Percentiles rank a stretch among this genome's conserved stretches.
phyloP scores from a whole-genome alignment of 2,797 vertebrate species.

The Enteromius fasciolatus region DNA sequence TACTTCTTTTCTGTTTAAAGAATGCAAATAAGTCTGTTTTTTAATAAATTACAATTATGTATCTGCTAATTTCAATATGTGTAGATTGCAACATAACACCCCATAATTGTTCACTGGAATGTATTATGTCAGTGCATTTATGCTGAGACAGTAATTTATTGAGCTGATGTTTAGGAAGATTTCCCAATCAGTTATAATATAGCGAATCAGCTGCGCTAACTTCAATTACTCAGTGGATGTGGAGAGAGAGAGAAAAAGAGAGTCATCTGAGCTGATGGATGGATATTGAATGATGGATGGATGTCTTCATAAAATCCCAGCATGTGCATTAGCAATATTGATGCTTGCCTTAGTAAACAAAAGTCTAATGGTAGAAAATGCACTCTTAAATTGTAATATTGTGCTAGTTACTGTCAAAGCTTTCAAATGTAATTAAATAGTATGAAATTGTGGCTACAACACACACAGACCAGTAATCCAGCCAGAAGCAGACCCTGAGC shows the following conservation, averaged over 20 bases:
- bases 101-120: not conserved
- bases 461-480: not conserved
- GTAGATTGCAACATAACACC: not conserved
- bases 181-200: slow-evolving; percentile 15
- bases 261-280: not conserved
- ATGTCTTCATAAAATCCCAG: not conserved
- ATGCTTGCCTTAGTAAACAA: not conserved
- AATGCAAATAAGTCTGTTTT: not conserved
- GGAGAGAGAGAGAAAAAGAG: not conserved
- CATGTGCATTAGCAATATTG: not conserved
- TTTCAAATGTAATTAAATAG: not conserved
- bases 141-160: not conserved
- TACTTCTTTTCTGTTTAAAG: not conserved
- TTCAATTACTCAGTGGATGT: not conserved
- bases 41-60: not conserved
- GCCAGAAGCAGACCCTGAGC: not conserved
- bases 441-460: not conserved
- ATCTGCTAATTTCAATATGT: not conserved
- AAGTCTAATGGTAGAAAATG: not conserved
- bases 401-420: not conserved
- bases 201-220: not conserved
- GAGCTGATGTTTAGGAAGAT: not conserved
- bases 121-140: not conserved
- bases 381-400: not conserved
- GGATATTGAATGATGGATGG: not conserved